phyloP scores from a whole-genome alignment of 2,888 invertebrate species.

The Cataglyphis cursor region DNA sequence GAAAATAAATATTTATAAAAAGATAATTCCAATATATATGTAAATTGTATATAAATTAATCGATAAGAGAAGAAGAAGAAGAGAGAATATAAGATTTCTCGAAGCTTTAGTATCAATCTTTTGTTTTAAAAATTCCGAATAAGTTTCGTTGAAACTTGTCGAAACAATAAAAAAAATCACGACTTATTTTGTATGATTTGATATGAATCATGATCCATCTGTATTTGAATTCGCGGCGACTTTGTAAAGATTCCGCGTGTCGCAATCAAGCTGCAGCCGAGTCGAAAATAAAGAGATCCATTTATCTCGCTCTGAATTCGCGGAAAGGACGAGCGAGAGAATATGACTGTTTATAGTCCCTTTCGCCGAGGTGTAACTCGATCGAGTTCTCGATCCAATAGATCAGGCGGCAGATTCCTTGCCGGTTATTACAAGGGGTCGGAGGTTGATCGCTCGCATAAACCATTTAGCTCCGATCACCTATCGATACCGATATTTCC shows the following conservation, averaged over 20 bases:
- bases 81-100: not conserved
- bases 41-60: not conserved
- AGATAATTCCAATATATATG: not conserved
- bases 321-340: constrained; percentile 42
- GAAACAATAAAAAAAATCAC: not conserved
- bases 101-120: too few relatives aligned
- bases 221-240: not conserved
- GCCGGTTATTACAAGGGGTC: constrained; percentile 85
- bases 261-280: not conserved
- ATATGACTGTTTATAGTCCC: constrained; percentile 63
- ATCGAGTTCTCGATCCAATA: constrained; percentile 83
- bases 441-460: constrained; percentile 85
- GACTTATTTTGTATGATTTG: too few relatives aligned
- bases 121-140: not conserved
- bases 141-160: not conserved
- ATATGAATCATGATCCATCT: not conserved
- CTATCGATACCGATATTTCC: constrained; percentile 86
- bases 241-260: not conserved
- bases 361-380: constrained; percentile 83
- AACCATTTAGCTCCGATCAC: constrained; percentile 86
- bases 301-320: constrained; percentile 48
- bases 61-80: not conserved
- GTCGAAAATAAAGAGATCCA: not conserved
- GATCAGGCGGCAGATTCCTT: constrained; percentile 84
- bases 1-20: not conserved